Conservation (phyloP, 2,888 invertebrate species). For the Hirtodrosophila cameraria region DNA sequence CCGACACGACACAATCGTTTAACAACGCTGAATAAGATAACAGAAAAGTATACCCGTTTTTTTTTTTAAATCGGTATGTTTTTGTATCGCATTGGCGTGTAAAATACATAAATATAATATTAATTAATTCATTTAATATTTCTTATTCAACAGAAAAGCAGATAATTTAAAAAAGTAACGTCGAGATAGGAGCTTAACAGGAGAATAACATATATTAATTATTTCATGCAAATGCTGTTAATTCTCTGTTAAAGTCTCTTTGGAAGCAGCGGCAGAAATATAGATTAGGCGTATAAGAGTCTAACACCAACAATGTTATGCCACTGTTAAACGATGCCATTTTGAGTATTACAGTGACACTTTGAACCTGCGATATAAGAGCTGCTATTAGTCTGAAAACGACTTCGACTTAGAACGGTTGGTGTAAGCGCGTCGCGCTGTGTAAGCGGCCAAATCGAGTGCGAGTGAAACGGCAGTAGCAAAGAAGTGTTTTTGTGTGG, state of each 20-base stretch:
- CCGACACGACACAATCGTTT: no score
- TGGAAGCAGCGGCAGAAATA: not conserved
- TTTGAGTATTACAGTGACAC: slow-evolving; percentile 34
- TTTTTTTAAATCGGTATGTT: no score
- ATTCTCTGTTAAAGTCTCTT: slow-evolving; percentile 12
- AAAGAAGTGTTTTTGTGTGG: slow-evolving; percentile 38
- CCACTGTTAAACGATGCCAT: slow-evolving; percentile 27
- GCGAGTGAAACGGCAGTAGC: slow-evolving; percentile 55
- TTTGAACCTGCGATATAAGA: slow-evolving; percentile 35
- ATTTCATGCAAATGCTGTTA: slow-evolving; percentile 8
- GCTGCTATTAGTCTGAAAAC: slow-evolving; percentile 46
- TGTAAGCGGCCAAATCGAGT: slow-evolving; percentile 45
- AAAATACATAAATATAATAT: not conserved
- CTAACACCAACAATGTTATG: not conserved
- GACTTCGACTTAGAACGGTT: slow-evolving; percentile 54
- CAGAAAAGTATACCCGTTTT: no score
- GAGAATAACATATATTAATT: not conserved
- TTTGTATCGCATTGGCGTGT: no score
- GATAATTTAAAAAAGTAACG: not conserved
- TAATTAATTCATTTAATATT: no score
- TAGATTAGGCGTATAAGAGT: slow-evolving; percentile 16
- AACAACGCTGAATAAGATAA: no score
- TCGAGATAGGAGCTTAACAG: not conserved
- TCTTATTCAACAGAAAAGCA: no score
- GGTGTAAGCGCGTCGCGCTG: slow-evolving; percentile 32